Evolutionary conservation across 2,113 vertebrate genomes (phyloP).

Genomic region (Morone saxatilis): DNA sequence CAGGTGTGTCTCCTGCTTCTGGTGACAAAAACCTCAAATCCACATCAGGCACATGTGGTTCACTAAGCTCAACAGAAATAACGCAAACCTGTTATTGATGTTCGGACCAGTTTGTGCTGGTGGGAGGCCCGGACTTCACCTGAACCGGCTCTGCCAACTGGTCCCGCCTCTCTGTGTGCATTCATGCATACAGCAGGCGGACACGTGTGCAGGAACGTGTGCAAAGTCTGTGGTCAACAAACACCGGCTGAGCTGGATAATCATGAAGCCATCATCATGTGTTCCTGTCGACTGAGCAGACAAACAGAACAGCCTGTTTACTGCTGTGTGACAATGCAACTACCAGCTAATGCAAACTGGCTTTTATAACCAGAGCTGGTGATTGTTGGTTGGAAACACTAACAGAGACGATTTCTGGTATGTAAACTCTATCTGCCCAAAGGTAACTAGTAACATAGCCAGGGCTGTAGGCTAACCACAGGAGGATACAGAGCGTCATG

Average conservation of each 20-base stretch:
- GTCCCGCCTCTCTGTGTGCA: background rate
- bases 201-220: slow-evolving; percentile 5
- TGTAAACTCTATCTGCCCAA: too few relatives aligned
- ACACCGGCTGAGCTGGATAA: slow-evolving; percentile 22
- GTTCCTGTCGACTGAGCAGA: slow-evolving; percentile 2
- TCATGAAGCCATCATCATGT: background rate
- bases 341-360: too few relatives aligned
- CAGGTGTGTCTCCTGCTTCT: background rate
- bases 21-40: background rate
- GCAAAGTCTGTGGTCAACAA: slow-evolving; percentile 10
- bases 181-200: background rate
- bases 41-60: background rate
- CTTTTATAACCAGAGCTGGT: too few relatives aligned
- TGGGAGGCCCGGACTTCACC: slow-evolving; percentile 2
- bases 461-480: too few relatives aligned
- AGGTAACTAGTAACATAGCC: too few relatives aligned
- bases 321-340: too few relatives aligned
- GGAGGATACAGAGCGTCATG: too few relatives aligned
- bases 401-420: too few relatives aligned
- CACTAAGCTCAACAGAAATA: background rate
- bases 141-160: background rate
- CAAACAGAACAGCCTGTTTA: too few relatives aligned
- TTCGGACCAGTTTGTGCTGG: slow-evolving; percentile 3
- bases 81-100: background rate
- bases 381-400: too few relatives aligned